Evolutionary conservation across 2,113 vertebrate genomes (phyloP).

Genomic region (Vulpes lagopus): DNA sequence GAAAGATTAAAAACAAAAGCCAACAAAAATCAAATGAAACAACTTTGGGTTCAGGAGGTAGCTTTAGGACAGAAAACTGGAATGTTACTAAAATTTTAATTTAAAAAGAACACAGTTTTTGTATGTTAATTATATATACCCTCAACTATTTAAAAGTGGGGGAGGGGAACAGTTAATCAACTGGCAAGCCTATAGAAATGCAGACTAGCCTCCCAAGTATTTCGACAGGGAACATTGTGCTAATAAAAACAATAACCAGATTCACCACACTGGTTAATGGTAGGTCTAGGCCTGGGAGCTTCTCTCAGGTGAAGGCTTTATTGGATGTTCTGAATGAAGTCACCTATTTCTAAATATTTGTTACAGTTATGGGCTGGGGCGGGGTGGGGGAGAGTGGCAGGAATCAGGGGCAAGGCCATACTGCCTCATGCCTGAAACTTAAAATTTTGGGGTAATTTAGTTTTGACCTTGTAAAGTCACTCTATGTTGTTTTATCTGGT

Average conservation of each 20-base stretch:
- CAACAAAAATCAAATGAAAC: conserved; percentile 51
- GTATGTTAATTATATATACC: not conserved
- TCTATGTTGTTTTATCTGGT: not conserved
- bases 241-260: conserved; percentile 1
- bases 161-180: not conserved
- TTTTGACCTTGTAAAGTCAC: not conserved
- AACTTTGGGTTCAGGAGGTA: not conserved
- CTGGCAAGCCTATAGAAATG: not conserved
- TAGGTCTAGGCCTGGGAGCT: not conserved
- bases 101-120: conserved; percentile 28
- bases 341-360: conserved; percentile 14
- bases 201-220: not conserved
- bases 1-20: conserved; percentile 2
- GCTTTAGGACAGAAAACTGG: not conserved
- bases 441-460: not conserved
- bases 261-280: not conserved
- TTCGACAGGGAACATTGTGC: not conserved
- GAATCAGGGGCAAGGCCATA: not conserved
- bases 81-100: conserved; percentile 52
- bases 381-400: not conserved
- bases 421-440: not conserved
- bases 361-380: not conserved
- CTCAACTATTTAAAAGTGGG: not conserved
- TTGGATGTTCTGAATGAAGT: not conserved
- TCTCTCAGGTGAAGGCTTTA: conserved; percentile 16